Base-by-base conservation (phyloP, 2,888 invertebrate species). In the Meghimatium bilineatum region DNA sequence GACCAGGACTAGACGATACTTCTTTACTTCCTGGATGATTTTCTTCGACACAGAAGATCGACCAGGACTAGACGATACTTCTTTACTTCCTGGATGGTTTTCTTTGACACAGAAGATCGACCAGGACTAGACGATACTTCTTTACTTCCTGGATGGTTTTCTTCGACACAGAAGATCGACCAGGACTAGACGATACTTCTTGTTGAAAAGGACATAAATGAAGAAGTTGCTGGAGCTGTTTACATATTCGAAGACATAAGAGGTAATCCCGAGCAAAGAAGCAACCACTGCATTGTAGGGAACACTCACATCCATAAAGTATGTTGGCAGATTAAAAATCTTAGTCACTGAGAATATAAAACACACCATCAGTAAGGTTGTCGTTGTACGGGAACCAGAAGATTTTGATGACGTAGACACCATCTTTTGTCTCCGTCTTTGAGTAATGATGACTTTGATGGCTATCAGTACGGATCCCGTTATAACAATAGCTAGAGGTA, bases 181-280 rank as follows among this genome's bases (percentile, higher is more conserved):
- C 6, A 78, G 66, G 20, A 78, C 17, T 14, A 63, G 1, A 0
- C 78, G 29, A 44, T 67, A 78, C 44, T 78, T 78, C 20, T 66
- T 78, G 32, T 78, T 78, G 2, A 78, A 67, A 0, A 78, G 17
- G 32, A 78, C 49, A 17, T 78, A 78, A 32, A 78, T 78, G 8
- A 78, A 23, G 34, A 78, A 78, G n/a, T 78, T 78, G 32, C 67
- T 63, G n/a, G 66, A 63, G 32, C 78, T 66, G 17, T 78, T 78
- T 5, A 78, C 12, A 49, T 66, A 63, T 8, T 78, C 78, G 8
- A 38, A 29, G 5, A 49, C 20, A n/a, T 1, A 23, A 8, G 44
- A 23, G 8, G 29, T 17, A 44, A 29, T 20, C 0, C 60, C 78
- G 1, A 36, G 36, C 23, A n/a, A 8, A 12, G 5, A 32, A 10